Percentiles rank a stretch among this genome's conserved stretches.
Conservation (phyloP, 1,140 invertebrate genomes). For the Bombus soroeensis region DNA sequence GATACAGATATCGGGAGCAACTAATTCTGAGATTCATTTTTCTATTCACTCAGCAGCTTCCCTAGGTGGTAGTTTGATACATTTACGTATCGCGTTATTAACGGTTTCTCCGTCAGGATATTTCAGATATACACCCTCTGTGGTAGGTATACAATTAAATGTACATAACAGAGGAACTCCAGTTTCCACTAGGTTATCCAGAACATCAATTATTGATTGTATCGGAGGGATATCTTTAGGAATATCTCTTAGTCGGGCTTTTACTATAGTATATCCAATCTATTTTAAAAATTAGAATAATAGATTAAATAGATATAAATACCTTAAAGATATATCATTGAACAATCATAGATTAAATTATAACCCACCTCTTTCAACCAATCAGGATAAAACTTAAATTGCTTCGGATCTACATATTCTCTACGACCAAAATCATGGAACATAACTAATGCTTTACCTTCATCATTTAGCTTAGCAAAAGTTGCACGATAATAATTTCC, state of each 20-base stretch:
- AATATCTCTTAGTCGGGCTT: constrained; percentile 71
- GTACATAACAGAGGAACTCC: constrained; percentile 65
- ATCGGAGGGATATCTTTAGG: constrained; percentile 68
- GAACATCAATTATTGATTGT: constrained; percentile 64
- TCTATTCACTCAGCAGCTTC: constrained; percentile 40
- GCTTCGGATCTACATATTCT: constrained; percentile 57
- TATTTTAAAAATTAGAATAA: too few relatives aligned
- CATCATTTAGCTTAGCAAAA: constrained; percentile 61
- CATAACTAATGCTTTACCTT: constrained; percentile 70
- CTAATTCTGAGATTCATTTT: constrained; percentile 52
- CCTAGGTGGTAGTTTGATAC: constrained; percentile 71
- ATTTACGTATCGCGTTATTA: constrained; percentile 69
- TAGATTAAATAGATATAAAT: constrained; percentile 16
- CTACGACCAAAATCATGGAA: constrained; percentile 79
- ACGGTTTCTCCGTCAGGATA: constrained; percentile 57
- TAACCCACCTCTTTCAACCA: constrained; percentile 67
- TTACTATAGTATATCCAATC: constrained; percentile 50
- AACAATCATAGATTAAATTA: neutral
- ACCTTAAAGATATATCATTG: constrained; percentile 21
- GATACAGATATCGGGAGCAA: neutral
- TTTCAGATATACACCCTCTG: constrained; percentile 71
- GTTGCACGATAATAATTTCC: constrained; percentile 77
- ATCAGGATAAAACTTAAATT: constrained; percentile 66
- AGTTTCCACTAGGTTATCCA: constrained; percentile 59
- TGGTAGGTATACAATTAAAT: constrained; percentile 56